Conservation (phyloP, 2,113 vertebrate genomes). For the Brachionichthys hirsutus region DNA sequence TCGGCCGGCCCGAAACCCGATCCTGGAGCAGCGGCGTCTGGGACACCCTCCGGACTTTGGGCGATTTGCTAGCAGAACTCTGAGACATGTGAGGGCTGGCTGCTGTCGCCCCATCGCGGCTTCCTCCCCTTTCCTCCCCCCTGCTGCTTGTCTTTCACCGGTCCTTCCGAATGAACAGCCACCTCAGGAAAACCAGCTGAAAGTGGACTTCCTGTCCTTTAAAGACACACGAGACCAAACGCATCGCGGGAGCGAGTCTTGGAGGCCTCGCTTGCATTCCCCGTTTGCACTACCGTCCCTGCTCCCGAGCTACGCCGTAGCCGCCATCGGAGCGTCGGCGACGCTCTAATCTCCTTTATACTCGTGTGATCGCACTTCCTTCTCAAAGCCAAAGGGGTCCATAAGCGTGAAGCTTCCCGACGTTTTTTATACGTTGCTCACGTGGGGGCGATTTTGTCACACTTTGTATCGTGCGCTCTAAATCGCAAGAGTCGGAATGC, state of each 20-base stretch:
- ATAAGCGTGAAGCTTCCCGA: conserved; percentile 24
- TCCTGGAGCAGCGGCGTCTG: not conserved
- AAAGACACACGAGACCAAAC: not conserved
- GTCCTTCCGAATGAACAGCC: conserved; percentile 29
- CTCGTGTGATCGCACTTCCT: conserved; percentile 21
- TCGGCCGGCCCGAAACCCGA: not conserved
- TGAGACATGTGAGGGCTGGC: conserved; percentile 29
- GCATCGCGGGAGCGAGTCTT: conserved; percentile 10
- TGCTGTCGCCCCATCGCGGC: not conserved
- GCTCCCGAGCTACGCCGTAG: conserved; percentile 10
- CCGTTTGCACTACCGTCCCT: conserved; percentile 23
- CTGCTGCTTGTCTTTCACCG: conserved; percentile 17
- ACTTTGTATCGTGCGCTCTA: conserved; percentile 1
- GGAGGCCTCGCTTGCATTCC: conserved; percentile 10
- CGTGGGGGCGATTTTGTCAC: not conserved
- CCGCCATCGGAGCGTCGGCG: conserved; percentile 4
- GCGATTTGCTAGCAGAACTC: conserved; percentile 52
- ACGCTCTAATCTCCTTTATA: conserved; percentile 7
- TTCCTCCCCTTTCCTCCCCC: conserved; percentile 20
- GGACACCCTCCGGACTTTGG: conserved; percentile 49
- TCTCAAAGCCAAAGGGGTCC: conserved; percentile 50
- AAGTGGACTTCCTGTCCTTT: conserved; percentile 48
- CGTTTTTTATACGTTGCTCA: conserved; percentile 8
- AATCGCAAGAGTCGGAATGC: conserved; percentile 6
- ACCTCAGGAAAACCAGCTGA: conserved; percentile 50